These are phyloP conservation scores for Chunga burmeisteri DNA, from an alignment of 2,113 vertebrate species.

Conservation along the genomic window DNA sequence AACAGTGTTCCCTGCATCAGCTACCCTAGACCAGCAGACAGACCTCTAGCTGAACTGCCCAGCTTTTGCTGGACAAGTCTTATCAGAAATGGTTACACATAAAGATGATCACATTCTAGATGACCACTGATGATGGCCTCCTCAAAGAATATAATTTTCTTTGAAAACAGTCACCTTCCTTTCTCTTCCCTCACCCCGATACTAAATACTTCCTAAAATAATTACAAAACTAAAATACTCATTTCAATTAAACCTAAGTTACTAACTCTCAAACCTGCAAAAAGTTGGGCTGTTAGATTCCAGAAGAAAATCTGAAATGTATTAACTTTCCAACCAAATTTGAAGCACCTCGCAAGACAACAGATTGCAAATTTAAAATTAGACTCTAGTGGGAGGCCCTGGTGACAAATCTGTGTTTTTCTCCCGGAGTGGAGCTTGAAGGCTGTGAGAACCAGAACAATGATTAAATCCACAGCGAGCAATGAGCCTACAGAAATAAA, in stretches of 20 bases:
- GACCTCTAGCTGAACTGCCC: slow-evolving; percentile 11
- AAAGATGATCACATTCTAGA: not conserved
- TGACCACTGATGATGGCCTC: not conserved
- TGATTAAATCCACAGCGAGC: slow-evolving; percentile 63
- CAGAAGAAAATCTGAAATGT: slow-evolving; percentile 52
- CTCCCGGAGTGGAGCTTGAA: slow-evolving; percentile 56
- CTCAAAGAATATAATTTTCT: not conserved
- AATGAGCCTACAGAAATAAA: slow-evolving; percentile 62
- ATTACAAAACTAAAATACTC: not conserved
- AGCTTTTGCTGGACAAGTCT: not conserved
- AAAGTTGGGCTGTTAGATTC: slow-evolving; percentile 4
- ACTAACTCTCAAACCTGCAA: not conserved
- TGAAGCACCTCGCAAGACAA: slow-evolving; percentile 78
- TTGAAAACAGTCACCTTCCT: not conserved
- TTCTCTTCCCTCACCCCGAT: not conserved
- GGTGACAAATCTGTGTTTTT: slow-evolving; percentile 74
- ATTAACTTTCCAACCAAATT: slow-evolving; percentile 70
- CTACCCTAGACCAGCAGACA: not conserved
- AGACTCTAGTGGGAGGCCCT: slow-evolving; percentile 79
- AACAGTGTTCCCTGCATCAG: not conserved
- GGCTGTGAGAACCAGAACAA: slow-evolving; percentile 64
- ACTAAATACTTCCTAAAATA: slow-evolving; percentile 2
- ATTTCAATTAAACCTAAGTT: not conserved
- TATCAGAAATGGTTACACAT: not conserved
- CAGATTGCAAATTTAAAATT: slow-evolving; percentile 83